phyloP scores from a whole-genome alignment of 2,113 vertebrate genomes.

The Psettodes erumei region DNA sequence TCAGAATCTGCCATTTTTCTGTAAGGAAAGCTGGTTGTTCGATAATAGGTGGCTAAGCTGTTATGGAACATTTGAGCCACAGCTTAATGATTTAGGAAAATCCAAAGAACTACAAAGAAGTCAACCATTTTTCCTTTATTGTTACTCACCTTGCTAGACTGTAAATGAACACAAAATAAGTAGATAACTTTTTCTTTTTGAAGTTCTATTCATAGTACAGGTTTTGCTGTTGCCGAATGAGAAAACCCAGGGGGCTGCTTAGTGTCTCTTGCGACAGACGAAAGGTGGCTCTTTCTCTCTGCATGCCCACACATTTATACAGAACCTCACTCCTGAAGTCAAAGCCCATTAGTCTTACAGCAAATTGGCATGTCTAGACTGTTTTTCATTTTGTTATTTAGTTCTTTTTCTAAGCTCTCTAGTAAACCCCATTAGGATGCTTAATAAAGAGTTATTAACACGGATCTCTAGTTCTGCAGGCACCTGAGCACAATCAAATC shows the following conservation, averaged over 20 bases:
- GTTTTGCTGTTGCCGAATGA: slow-evolving; percentile 28
- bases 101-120: slow-evolving; percentile 24
- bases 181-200: not conserved
- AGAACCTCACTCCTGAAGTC: slow-evolving; percentile 39
- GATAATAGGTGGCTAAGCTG: slow-evolving; percentile 13
- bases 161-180: slow-evolving; percentile 18
- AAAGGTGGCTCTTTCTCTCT: slow-evolving; percentile 27
- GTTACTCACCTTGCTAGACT: slow-evolving; percentile 26
- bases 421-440: slow-evolving; percentile 37
- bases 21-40: slow-evolving; percentile 5
- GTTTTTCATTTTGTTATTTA: slow-evolving; percentile 22
- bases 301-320: slow-evolving; percentile 43
- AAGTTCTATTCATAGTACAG: slow-evolving; percentile 38
- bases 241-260: slow-evolving; percentile 21
- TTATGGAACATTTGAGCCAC: slow-evolving; percentile 18
- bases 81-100: slow-evolving; percentile 28
- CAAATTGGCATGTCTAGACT: slow-evolving; percentile 43
- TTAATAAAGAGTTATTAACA: slow-evolving; percentile 57
- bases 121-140: slow-evolving; percentile 18
- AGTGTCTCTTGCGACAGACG: slow-evolving; percentile 40
- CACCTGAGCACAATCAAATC: slow-evolving; percentile 27
- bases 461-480: slow-evolving; percentile 26
- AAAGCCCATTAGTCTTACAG: slow-evolving; percentile 37
- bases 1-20: not conserved
- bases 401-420: slow-evolving; percentile 3